These are phyloP conservation scores for Meliscaeva auricollis DNA, from an alignment of 2,888 invertebrate genomes.

Conservation along the genomic window DNA sequence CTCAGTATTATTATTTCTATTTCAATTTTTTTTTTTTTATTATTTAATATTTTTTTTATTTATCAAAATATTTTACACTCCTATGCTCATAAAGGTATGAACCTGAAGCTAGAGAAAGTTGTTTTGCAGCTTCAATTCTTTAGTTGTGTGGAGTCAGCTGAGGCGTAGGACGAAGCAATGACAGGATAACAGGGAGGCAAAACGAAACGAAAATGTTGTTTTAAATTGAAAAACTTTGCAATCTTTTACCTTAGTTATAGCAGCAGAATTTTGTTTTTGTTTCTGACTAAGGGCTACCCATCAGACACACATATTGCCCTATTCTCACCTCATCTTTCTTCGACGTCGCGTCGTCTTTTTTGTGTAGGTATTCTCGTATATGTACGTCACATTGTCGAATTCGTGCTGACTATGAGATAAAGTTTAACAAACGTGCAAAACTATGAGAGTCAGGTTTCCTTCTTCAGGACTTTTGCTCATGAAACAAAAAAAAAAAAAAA, in stretches of 20 bases:
- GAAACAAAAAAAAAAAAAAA: constrained; percentile 2
- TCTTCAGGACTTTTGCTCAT: constrained; percentile 16
- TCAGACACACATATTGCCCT: not conserved
- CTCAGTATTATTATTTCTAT: not conserved
- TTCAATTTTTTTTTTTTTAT: constrained; percentile 25
- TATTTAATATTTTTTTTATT: constrained; percentile 36
- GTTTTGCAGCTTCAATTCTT: constrained; percentile 27
- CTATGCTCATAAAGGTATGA: not conserved
- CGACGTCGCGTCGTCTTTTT: not conserved
- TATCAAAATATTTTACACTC: constrained; percentile 39
- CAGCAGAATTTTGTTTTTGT: not conserved
- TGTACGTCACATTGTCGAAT: not conserved
- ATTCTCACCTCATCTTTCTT: not conserved
- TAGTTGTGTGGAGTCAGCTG: constrained; percentile 36
- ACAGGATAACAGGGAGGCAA: constrained; percentile 15
- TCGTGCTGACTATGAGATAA: constrained; percentile 23
- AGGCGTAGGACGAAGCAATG: constrained; percentile 30
- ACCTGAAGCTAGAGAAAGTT: not conserved
- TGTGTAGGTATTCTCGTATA: no score
- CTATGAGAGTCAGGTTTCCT: constrained; percentile 20
- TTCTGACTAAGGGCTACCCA: constrained; percentile 4
- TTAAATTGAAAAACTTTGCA: constrained; percentile 69
- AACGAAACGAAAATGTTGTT: constrained; percentile 29
- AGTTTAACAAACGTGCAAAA: constrained; percentile 46
- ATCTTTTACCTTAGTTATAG: constrained; percentile 44